phyloP scores from a whole-genome alignment of 2,888 invertebrate genomes.

The Mesorhabditis sp. region DNA sequence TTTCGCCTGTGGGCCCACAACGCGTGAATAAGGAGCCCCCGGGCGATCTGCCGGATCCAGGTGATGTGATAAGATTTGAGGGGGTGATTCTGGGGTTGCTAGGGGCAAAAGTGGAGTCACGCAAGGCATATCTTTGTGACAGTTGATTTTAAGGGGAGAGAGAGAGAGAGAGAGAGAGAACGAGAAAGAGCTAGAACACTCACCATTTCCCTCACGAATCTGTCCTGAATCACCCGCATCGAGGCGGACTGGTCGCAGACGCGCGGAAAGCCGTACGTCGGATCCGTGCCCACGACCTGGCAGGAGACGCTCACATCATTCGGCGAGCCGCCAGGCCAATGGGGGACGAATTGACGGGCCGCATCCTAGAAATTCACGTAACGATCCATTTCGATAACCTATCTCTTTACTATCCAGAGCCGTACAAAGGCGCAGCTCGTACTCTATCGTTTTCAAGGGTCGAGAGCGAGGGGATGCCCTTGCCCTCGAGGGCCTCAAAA shows the following conservation, averaged over 20 bases:
- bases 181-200: background rate
- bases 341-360: conserved; percentile 41
- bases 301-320: conserved; percentile 38
- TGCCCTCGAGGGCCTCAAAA: too few species aligned
- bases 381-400: too few species aligned
- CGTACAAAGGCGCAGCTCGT: too few species aligned
- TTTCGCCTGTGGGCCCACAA: too few species aligned
- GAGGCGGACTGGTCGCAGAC: conserved; percentile 41
- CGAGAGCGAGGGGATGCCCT: too few species aligned
- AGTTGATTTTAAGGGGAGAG: background rate
- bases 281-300: conserved; percentile 46
- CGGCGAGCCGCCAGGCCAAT: conserved; percentile 37
- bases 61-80: too few species aligned
- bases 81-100: too few species aligned
- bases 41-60: too few species aligned
- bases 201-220: conserved; percentile 13
- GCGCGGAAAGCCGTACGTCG: conserved; percentile 47
- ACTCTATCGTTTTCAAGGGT: too few species aligned
- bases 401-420: too few species aligned
- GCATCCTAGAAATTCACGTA: conserved; percentile 31
- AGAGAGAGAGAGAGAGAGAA: background rate
- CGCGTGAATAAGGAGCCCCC: too few species aligned
- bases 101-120: too few species aligned
- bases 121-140: background rate
- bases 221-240: conserved; percentile 25